Percentiles rank a stretch among this genome's conserved stretches.
These are phyloP conservation scores for Psilopsiagon aurifrons DNA, from an alignment of 2,113 vertebrate genomes.

Conservation along the genomic window DNA sequence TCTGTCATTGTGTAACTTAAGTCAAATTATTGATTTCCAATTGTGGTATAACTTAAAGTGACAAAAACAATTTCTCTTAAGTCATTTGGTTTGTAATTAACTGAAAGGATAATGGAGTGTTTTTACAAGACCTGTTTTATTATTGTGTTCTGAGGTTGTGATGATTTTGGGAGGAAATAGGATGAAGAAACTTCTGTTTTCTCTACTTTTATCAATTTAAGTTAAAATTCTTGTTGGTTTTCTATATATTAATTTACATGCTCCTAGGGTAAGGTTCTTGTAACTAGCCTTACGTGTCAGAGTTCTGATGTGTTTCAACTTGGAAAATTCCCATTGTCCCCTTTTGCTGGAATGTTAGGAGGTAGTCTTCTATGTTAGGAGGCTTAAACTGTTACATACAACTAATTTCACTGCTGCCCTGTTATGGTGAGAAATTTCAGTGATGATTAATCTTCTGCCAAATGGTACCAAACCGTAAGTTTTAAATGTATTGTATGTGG, in stretches of 20 bases:
- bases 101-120: neutral
- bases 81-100: neutral
- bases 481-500: neutral
- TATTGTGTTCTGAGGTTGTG: neutral
- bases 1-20: neutral
- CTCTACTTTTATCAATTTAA: neutral
- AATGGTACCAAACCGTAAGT: neutral
- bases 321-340: neutral
- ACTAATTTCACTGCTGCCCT: neutral
- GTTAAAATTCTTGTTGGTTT: neutral
- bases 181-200: neutral
- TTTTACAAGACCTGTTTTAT: neutral
- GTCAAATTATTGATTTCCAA: neutral
- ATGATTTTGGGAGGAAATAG: neutral
- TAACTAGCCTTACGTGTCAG: neutral
- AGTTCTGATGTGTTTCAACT: neutral
- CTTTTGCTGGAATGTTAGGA: neutral
- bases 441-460: conserved; percentile 6
- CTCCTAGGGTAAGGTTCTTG: neutral
- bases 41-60: neutral
- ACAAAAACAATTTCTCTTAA: neutral
- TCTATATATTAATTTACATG: neutral
- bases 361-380: neutral
- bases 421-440: neutral
- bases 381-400: neutral